A percentile compares a stretch with the other conserved stretches of the same genome.
phyloP scores from a whole-genome alignment of 2,888 invertebrate genomes.

The Panopea generosa region DNA sequence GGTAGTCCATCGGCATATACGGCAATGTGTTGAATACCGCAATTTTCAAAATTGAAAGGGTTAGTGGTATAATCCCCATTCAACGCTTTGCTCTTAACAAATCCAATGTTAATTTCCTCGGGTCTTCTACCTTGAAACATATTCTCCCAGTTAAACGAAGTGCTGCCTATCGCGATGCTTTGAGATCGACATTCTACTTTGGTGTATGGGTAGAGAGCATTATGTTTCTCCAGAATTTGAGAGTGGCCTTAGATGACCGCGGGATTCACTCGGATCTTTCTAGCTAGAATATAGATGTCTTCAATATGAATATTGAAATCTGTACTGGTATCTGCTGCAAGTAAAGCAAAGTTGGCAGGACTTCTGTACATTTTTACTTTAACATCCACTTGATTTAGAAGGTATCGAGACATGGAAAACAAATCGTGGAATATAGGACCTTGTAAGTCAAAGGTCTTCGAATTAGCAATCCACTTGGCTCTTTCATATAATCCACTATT shows the following conservation, averaged over 20 bases:
- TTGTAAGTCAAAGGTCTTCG: conserved; percentile 26
- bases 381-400: conserved; percentile 36
- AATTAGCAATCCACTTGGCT: conserved; percentile 4
- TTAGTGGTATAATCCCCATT: conserved; percentile 33
- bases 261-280: conserved; percentile 19
- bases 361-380: conserved; percentile 23
- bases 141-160: conserved; percentile 44
- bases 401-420: conserved; percentile 10
- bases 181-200: conserved; percentile 32
- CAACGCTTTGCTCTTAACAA: conserved; percentile 24
- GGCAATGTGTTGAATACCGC: conserved; percentile 23
- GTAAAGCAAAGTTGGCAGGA: conserved; percentile 9
- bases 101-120: conserved; percentile 16
- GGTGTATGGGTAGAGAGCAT: conserved; percentile 35
- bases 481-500: conserved; percentile 25
- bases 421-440: conserved; percentile 31
- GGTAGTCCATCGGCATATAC: conserved; percentile 40
- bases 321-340: conserved; percentile 3
- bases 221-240: conserved; percentile 26
- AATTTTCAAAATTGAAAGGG: conserved; percentile 49
- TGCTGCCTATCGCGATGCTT: conserved; percentile 29
- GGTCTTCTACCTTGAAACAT: conserved; percentile 38
- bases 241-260: conserved; percentile 28
- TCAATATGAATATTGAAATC: conserved; percentile 17
- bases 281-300: conserved; percentile 27